Percentiles rank a stretch among this genome's conserved stretches.
phyloP scores from a whole-genome alignment of 2,113 vertebrate genomes.

The Mormoops blainvillei region DNA sequence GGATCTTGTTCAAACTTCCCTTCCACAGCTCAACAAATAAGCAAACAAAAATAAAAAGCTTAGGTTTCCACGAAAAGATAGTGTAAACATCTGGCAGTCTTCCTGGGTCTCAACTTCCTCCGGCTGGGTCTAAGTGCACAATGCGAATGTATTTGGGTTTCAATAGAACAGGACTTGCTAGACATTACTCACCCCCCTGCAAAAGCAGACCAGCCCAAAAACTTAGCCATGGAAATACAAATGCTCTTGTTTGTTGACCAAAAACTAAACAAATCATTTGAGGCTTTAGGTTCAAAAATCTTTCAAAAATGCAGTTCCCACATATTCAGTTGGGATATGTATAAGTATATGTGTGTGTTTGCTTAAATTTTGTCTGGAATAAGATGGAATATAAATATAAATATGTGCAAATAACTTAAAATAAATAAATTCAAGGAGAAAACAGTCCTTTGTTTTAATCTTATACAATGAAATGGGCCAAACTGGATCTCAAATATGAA shows the following conservation, averaged over 20 bases:
- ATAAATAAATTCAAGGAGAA: neutral
- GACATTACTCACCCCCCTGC: conserved; percentile 42
- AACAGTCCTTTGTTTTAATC: neutral
- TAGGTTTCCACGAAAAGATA: conserved; percentile 44
- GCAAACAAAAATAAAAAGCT: conserved; percentile 57
- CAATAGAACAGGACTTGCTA: conserved; percentile 19
- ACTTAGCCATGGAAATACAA: conserved; percentile 42
- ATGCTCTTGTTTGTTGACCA: conserved; percentile 52
- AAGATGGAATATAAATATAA: neutral
- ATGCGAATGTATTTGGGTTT: conserved; percentile 39
- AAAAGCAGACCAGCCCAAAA: conserved; percentile 31
- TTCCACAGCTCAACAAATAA: conserved; percentile 50
- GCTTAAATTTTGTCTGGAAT: conserved; percentile 13
- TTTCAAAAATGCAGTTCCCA: conserved; percentile 46
- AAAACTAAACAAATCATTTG: conserved; percentile 65
- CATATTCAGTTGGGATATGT: neutral
- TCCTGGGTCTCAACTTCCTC: conserved; percentile 45
- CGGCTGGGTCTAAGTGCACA: neutral
- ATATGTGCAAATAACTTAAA: neutral
- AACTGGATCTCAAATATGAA: neutral
- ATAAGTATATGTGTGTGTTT: neutral
- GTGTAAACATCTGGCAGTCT: conserved; percentile 50
- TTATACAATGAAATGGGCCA: neutral
- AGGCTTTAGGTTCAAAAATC: conserved; percentile 46
- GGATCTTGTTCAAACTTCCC: conserved; percentile 45